A percentile compares a stretch with the other conserved stretches of the same genome.
phyloP scores from a whole-genome alignment of 2,113 vertebrate genomes.

The Eidolon helvum region DNA sequence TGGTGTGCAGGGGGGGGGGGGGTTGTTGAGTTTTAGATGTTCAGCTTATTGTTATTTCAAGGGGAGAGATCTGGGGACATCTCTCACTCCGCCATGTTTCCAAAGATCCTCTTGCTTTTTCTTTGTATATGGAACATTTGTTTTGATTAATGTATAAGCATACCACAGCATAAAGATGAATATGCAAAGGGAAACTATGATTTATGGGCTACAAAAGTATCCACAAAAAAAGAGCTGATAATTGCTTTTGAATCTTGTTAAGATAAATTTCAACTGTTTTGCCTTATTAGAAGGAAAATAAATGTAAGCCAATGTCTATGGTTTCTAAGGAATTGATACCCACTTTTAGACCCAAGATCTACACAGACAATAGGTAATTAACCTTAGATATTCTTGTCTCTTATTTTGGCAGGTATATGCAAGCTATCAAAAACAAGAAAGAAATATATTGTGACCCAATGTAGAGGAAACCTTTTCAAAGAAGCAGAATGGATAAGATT shows the following conservation, averaged over 20 bases:
- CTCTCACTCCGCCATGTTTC: too few relatives aligned
- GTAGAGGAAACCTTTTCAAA: neutral
- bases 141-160: neutral
- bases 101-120: neutral
- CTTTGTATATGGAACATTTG: neutral
- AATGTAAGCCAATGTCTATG: neutral
- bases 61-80: too few relatives aligned
- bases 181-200: neutral
- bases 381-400: neutral
- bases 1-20: too few relatives aligned
- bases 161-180: neutral
- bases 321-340: neutral
- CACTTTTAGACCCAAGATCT: neutral
- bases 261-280: conserved; percentile 19
- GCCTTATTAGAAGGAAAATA: neutral
- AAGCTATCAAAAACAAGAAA: neutral
- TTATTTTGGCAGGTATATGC: neutral
- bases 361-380: neutral
- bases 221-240: neutral
- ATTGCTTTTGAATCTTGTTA: conserved; percentile 21
- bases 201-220: neutral
- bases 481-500: neutral
- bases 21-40: too few relatives aligned
- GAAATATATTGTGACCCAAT: neutral
- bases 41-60: too few relatives aligned